Conservation (phyloP, 2,888 invertebrate genomes). For the Lucinisca nassula region DNA sequence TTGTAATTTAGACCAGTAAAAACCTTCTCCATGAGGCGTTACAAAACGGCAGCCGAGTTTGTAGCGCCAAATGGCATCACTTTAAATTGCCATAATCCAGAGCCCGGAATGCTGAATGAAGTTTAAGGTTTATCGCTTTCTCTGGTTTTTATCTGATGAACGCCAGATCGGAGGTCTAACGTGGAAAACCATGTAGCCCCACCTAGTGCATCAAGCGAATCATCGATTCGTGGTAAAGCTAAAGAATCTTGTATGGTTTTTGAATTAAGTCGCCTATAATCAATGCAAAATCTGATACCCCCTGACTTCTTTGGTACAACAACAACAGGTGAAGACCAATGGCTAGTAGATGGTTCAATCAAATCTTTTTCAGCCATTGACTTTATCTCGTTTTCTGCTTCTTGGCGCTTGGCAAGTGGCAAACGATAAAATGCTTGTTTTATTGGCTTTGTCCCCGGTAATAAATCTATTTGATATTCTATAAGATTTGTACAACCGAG, state of each 20-base stretch:
- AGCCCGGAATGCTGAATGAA: conserved; percentile 43
- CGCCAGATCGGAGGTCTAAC: conserved; percentile 44
- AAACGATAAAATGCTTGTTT: too few species aligned
- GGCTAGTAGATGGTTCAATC: too few species aligned
- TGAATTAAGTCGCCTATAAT: too few species aligned
- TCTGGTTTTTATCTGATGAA: conserved; percentile 45
- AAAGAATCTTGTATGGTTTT: conserved; percentile 39
- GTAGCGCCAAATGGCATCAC: conserved; percentile 50
- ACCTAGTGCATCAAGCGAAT: conserved; percentile 37
- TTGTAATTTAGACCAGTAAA: conserved; percentile 60
- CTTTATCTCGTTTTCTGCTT: too few species aligned
- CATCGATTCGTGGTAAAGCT: conserved; percentile 60
- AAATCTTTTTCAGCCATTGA: too few species aligned
- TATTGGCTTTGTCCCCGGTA: too few species aligned
- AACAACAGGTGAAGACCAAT: conserved; percentile 53
- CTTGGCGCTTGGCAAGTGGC: too few species aligned
- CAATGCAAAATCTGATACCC: conserved; percentile 3
- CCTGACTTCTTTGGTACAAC: conserved; percentile 51
- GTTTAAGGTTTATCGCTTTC: conserved; percentile 41
- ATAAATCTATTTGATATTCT: too few species aligned
- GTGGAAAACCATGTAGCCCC: conserved; percentile 47
- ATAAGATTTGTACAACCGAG: too few species aligned
- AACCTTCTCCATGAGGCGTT: conserved; percentile 31
- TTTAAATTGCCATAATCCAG: conserved; percentile 40
- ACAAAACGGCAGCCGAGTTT: conserved; percentile 37